Percentiles rank a stretch among this genome's conserved stretches.
Conservation (phyloP, 1,140 invertebrate genomes). For the Acromyrmex heyeri region DNA sequence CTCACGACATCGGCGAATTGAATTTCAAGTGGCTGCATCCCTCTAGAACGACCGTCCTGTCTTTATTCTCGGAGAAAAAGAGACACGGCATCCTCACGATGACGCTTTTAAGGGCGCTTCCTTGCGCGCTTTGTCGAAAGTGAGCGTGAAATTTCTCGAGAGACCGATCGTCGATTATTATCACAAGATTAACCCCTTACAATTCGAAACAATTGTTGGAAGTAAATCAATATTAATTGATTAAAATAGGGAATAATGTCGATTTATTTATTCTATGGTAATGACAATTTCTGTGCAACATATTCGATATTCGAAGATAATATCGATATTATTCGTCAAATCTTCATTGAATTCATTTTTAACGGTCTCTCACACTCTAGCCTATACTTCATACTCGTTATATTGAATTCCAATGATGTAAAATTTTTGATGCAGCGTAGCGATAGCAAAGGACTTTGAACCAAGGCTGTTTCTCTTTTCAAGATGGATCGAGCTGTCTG, state of each 20-base stretch:
- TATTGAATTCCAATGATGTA: background rate
- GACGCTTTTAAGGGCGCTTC: constrained; percentile 70
- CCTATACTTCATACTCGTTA: background rate
- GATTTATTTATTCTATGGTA: background rate
- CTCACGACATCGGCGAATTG: constrained; percentile 85
- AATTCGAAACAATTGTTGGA: background rate
- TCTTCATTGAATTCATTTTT: background rate
- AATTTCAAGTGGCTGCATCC: constrained; percentile 87
- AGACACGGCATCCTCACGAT: constrained; percentile 62
- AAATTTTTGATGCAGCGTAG: constrained; percentile 14
- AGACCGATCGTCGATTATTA: constrained; percentile 22
- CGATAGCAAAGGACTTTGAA: constrained; percentile 30
- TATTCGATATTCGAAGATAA: background rate
- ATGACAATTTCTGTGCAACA: background rate
- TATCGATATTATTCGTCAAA: background rate
- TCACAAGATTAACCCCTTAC: constrained; percentile 9
- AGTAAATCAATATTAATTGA: background rate
- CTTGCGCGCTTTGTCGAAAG: constrained; percentile 35
- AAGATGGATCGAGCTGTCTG: constrained; percentile 18
- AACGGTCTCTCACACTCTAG: background rate
- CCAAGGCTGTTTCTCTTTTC: background rate
- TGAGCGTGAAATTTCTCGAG: constrained; percentile 41
- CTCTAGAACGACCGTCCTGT: constrained; percentile 83
- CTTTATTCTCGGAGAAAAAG: constrained; percentile 78
- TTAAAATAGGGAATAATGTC: background rate